These are phyloP conservation scores for Anagrus nilaparvatae DNA, from an alignment of 1,140 invertebrate genomes.

Conservation along the genomic window DNA sequence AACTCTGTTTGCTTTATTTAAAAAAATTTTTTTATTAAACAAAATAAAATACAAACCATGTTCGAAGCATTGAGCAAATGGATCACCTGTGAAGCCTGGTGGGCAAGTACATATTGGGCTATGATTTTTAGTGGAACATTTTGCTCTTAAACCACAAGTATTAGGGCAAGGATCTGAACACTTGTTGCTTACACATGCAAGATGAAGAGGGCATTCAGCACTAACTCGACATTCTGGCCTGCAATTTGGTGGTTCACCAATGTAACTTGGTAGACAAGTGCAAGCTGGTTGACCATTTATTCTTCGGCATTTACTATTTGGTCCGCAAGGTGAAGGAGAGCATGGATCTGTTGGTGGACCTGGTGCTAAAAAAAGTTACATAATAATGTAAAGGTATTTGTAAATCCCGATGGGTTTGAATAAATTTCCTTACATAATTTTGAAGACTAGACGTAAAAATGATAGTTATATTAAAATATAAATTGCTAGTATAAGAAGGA, in stretches of 20 bases:
- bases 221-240: constrained; percentile 48
- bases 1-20: not conserved
- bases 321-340: constrained; percentile 46
- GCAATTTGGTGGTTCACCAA: constrained; percentile 44
- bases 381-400: constrained; percentile 6
- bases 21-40: not conserved
- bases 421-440: too few relatives aligned
- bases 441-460: too few relatives aligned
- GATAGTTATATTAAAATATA: too few relatives aligned
- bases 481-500: too few relatives aligned
- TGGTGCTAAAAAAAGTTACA: constrained; percentile 15
- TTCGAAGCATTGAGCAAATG: constrained; percentile 50
- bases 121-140: constrained; percentile 47
- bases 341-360: constrained; percentile 39
- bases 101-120: constrained; percentile 61
- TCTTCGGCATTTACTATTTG: constrained; percentile 46
- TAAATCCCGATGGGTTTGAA: not conserved
- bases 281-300: constrained; percentile 45
- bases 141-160: constrained; percentile 46
- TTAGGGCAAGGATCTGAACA: constrained; percentile 48
- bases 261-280: constrained; percentile 45
- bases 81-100: constrained; percentile 63
- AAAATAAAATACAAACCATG: constrained; percentile 38
- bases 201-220: constrained; percentile 42
- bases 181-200: constrained; percentile 48